A percentile compares a stretch with the other conserved stretches of the same genome.
These are phyloP conservation scores for Lasiommata megera DNA, from an alignment of 2,888 invertebrate species.

Conservation along the genomic window DNA sequence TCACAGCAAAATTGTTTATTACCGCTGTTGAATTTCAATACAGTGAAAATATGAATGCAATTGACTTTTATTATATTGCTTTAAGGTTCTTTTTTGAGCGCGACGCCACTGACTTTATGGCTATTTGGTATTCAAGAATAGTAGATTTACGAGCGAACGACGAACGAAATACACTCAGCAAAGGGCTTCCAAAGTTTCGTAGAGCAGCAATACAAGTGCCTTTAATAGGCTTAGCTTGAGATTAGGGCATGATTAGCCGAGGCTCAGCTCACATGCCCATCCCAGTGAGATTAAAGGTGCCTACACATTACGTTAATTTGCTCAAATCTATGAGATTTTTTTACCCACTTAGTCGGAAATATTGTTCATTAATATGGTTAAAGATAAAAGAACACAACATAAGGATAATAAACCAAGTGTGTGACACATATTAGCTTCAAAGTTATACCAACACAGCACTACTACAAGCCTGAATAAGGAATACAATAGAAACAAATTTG, in stretches of 20 bases:
- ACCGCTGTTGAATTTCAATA: conserved; percentile 66
- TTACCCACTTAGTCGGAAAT: no score
- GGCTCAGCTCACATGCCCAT: conserved; percentile 62
- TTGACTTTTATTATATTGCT: conserved; percentile 10
- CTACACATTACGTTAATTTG: conserved; percentile 46
- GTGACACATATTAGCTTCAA: no score
- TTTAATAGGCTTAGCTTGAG: conserved; percentile 78
- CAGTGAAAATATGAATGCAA: conserved; percentile 17
- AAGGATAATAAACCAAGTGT: no score
- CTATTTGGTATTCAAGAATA: conserved; percentile 24
- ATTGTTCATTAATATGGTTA: no score
- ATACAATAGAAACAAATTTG: no score
- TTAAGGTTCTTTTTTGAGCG: conserved; percentile 17
- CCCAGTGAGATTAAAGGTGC: conserved; percentile 71
- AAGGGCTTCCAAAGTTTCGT: conserved; percentile 80
- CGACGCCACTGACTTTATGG: conserved; percentile 11
- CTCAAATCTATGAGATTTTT: no score
- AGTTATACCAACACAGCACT: no score
- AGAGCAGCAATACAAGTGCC: conserved; percentile 78
- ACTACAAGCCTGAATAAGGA: no score
- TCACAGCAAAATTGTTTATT: conserved; percentile 53
- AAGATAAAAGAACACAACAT: no score
- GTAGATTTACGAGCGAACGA: conserved; percentile 73
- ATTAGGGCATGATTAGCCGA: conserved; percentile 77
- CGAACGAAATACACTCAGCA: conserved; percentile 64